Percentiles rank a stretch among this genome's conserved stretches.
Evolutionary conservation across 2,888 invertebrate species (phyloP).

Genomic region (Thereva unica): DNA sequence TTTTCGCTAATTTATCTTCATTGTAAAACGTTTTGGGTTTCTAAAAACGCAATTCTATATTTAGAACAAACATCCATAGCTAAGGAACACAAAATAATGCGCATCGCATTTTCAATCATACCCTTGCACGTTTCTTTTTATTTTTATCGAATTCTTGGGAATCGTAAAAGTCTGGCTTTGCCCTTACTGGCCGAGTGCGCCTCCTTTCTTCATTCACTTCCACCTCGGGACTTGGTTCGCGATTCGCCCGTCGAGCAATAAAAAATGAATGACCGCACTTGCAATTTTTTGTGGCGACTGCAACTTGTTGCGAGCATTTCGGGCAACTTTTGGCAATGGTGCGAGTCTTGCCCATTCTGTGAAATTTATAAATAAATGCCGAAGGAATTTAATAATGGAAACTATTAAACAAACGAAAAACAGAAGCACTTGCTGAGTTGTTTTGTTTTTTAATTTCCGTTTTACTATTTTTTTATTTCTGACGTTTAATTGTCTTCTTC

Average conservation of each 20-base stretch:
- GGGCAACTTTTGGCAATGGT: conserved; percentile 78
- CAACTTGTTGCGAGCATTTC: conserved; percentile 75
- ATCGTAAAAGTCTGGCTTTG: conserved; percentile 83
- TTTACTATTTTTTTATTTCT: too few relatives aligned
- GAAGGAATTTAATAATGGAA: too few relatives aligned
- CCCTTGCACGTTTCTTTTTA: conserved; percentile 64
- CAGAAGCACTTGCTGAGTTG: too few relatives aligned
- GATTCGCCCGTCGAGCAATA: conserved; percentile 63
- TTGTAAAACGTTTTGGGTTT: conserved; percentile 26
- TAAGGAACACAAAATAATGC: conserved; percentile 6
- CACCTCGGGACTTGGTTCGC: conserved; percentile 35
- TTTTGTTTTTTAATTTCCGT: too few relatives aligned
- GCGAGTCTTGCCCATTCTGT: conserved; percentile 66
- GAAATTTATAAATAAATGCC: background rate
- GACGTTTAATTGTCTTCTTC: too few relatives aligned
- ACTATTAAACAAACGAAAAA: too few relatives aligned
- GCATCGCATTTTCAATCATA: conserved; percentile 13
- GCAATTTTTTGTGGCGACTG: conserved; percentile 82
- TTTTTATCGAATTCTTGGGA: conserved; percentile 79
- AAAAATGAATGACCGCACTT: conserved; percentile 83
- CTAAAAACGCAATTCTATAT: conserved; percentile 1
- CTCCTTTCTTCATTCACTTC: conserved; percentile 59
- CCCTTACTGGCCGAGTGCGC: conserved; percentile 73
- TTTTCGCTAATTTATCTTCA: conserved; percentile 60
- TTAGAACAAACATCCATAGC: conserved; percentile 1